Percentiles rank a stretch among this genome's conserved stretches.
Conservation (phyloP, 2,888 invertebrate species). For the Epicampocera succincta region DNA sequence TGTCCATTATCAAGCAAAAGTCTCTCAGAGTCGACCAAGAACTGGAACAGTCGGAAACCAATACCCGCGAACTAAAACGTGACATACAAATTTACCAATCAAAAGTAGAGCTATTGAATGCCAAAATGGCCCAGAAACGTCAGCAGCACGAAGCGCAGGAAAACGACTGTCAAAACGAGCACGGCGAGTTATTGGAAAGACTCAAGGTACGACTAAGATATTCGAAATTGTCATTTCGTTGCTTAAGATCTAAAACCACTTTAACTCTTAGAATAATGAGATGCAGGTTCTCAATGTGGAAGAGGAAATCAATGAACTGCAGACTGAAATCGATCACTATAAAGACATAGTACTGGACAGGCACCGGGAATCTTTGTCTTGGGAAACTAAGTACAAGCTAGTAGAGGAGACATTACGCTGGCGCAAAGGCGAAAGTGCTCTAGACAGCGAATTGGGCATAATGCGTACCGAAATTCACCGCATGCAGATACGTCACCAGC, state of each 20-base stretch:
- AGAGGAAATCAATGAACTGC: conserved; percentile 86
- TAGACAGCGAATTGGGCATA: conserved; percentile 87
- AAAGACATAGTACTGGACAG: conserved; percentile 84
- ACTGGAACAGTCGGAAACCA: conserved; percentile 83
- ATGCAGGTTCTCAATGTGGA: conserved; percentile 86
- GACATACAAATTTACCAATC: conserved; percentile 85
- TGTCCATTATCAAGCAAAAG: conserved; percentile 87
- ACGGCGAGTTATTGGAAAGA: conserved; percentile 82
- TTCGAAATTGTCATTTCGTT: no score
- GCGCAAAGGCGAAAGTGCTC: conserved; percentile 85
- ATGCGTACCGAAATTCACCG: conserved; percentile 92
- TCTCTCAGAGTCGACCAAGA: conserved; percentile 87
- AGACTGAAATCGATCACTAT: conserved; percentile 85
- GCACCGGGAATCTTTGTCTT: conserved; percentile 87
- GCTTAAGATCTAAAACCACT: not conserved
- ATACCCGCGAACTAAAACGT: conserved; percentile 84
- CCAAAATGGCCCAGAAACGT: conserved; percentile 83
- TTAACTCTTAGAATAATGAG: conserved; percentile 82
- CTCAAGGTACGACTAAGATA: conserved; percentile 81
- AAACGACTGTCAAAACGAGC: conserved; percentile 83
- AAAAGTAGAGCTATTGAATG: conserved; percentile 84
- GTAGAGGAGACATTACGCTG: conserved; percentile 88
- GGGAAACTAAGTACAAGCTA: conserved; percentile 90
- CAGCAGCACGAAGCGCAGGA: conserved; percentile 83
- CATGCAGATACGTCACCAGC: conserved; percentile 86